Conservation (phyloP, 1,140 invertebrate species). For the Adoxophyes honmai region DNA sequence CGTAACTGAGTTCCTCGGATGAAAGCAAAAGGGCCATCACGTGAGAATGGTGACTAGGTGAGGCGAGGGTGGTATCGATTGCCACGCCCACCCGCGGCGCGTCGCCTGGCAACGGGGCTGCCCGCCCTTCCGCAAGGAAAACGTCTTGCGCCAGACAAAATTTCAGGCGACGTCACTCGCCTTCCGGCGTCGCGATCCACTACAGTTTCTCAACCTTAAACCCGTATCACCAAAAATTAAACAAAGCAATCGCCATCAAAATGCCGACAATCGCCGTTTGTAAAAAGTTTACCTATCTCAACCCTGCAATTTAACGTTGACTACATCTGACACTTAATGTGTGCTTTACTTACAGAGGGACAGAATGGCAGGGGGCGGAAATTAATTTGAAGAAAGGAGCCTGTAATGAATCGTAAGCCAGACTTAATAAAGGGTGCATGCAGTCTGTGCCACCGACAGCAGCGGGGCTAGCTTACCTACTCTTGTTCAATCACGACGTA, state of each 20-base stretch:
- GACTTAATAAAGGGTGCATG: slow-evolving; percentile 44
- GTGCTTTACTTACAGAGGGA: not conserved
- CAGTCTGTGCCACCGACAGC: slow-evolving; percentile 13
- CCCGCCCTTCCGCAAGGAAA: slow-evolving; percentile 27
- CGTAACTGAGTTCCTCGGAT: slow-evolving; percentile 13
- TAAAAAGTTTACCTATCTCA: not conserved
- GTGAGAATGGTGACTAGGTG: slow-evolving; percentile 43
- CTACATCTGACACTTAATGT: not conserved
- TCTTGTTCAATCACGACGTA: not conserved
- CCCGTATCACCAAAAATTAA: no score
- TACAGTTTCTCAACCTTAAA: not conserved
- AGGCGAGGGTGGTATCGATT: slow-evolving; percentile 62
- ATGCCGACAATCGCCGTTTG: no score
- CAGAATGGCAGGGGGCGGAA: slow-evolving; percentile 31
- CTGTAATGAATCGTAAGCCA: slow-evolving; percentile 49
- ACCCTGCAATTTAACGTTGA: not conserved
- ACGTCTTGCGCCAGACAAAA: slow-evolving; percentile 30
- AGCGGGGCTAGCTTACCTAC: not conserved
- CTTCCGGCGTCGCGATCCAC: no score
- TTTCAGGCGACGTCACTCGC: slow-evolving; percentile 5
- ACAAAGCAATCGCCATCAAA: no score
- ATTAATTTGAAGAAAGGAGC: slow-evolving; percentile 42
- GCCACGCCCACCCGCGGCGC: slow-evolving; percentile 63
- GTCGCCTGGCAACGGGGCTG: slow-evolving; percentile 52
- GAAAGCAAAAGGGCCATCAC: slow-evolving; percentile 50